These are phyloP conservation scores for Caenorhabditis panamensis DNA, from an alignment of 2,888 invertebrate genomes.

Conservation along the genomic window DNA sequence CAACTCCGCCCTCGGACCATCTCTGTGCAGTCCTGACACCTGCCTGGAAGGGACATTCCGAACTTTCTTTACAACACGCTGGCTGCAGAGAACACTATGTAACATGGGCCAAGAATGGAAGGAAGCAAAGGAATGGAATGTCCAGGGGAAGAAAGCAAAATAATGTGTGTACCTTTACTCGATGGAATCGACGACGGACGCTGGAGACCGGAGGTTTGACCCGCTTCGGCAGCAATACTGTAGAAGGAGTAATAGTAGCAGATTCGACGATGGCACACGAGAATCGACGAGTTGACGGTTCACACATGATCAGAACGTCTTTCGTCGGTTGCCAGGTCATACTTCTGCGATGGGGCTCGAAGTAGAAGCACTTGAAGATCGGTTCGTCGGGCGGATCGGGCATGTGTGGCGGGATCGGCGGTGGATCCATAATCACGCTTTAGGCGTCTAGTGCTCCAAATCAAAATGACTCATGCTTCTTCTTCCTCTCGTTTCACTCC, in stretches of 20 bases:
- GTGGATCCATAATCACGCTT: conserved; percentile 23
- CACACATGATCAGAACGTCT: conserved; percentile 37
- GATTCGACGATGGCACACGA: conserved; percentile 51
- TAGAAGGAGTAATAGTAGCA: conserved; percentile 16
- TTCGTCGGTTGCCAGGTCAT: conserved; percentile 26
- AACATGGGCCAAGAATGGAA: conserved; percentile 30
- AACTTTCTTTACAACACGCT: conserved; percentile 33
- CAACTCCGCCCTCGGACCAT: conserved; percentile 34
- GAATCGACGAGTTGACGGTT: conserved; percentile 20
- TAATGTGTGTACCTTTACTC: conserved; percentile 33
- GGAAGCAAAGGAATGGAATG: conserved; percentile 16
- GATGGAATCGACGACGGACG: conserved; percentile 7
- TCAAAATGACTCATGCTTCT: conserved; percentile 54
- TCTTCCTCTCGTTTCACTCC: conserved; percentile 12
- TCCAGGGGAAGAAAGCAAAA: conserved; percentile 3
- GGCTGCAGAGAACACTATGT: conserved; percentile 15
- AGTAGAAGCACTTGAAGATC: conserved; percentile 41
- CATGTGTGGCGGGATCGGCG: conserved; percentile 32
- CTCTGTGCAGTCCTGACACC: neutral
- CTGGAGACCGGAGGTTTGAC: conserved; percentile 10
- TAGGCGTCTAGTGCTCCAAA: conserved; percentile 28
- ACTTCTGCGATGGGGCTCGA: conserved; percentile 22
- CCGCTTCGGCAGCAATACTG: conserved; percentile 25
- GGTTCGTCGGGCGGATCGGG: conserved; percentile 46
- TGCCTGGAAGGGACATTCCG: conserved; percentile 17